Conservation (phyloP, 2,888 invertebrate species). For the Melanostoma mellinum region DNA sequence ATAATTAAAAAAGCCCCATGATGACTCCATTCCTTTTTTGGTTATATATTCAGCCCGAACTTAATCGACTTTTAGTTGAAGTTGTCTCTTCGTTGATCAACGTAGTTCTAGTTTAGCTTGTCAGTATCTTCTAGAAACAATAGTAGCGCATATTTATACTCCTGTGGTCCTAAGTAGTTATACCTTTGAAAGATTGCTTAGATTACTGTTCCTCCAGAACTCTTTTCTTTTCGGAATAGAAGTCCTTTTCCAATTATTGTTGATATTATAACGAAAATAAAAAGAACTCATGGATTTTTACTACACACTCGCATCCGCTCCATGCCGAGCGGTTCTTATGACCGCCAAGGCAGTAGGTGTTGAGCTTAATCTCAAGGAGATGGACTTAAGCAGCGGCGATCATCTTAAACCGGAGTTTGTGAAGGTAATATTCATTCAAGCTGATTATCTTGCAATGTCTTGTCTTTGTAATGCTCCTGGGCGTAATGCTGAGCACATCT, state of each 20-base stretch:
- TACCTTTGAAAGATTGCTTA: conserved; percentile 78
- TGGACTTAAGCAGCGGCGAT: conserved; percentile 85
- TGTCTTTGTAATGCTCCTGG: too few species aligned
- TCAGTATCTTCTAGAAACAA: conserved; percentile 15
- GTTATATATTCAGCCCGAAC: conserved; percentile 36
- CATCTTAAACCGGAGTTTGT: conserved; percentile 87
- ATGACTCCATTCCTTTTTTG: conserved; percentile 22
- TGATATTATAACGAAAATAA: conserved; percentile 21
- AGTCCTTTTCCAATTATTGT: not conserved
- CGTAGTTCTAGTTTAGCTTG: conserved; percentile 28
- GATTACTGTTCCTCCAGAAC: too few species aligned
- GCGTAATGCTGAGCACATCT: too few species aligned
- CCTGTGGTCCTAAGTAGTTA: too few species aligned
- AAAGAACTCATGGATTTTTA: conserved; percentile 84
- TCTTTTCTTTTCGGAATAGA: too few species aligned
- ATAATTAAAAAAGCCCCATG: not conserved
- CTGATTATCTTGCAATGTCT: too few species aligned
- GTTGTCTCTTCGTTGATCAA: conserved; percentile 44
- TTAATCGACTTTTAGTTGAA: conserved; percentile 39
- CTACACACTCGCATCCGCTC: conserved; percentile 85
- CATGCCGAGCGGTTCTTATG: conserved; percentile 86
- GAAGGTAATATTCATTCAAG: conserved; percentile 82
- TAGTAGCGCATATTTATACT: too few species aligned
- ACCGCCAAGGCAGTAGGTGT: conserved; percentile 86
- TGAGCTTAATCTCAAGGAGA: conserved; percentile 85